Percentiles rank a stretch among this genome's conserved stretches.
phyloP scores from a whole-genome alignment of 1,140 invertebrate genomes.

The Maniola jurtina region DNA sequence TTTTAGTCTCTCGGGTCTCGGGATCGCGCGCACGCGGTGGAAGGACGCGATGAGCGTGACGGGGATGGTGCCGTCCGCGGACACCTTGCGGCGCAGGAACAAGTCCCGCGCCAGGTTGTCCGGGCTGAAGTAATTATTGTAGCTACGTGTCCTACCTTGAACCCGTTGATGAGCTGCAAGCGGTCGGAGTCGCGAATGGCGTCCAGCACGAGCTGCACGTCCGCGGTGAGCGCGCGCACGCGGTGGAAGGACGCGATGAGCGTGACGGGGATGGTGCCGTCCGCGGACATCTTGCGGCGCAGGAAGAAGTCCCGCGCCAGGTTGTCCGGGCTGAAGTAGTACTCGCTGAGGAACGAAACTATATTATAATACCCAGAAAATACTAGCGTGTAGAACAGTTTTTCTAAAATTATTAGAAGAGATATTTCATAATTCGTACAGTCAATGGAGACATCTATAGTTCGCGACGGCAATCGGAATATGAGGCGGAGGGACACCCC shows the following conservation, averaged over 20 bases:
- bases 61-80: conserved; percentile 94
- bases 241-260: conserved; percentile 98
- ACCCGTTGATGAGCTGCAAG: conserved; percentile 88
- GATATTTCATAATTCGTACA: too few species aligned
- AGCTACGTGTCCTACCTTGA: conserved; percentile 85
- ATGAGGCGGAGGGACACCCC: too few species aligned
- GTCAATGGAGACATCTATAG: too few species aligned
- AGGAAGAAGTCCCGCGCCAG: conserved; percentile 97
- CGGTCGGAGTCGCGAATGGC: conserved; percentile 90
- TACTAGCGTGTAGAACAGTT: background rate
- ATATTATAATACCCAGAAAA: background rate
- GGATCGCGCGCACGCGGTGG: conserved; percentile 91
- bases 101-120: conserved; percentile 98
- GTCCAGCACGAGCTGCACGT: conserved; percentile 90
- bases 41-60: conserved; percentile 97
- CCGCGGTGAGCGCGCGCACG: conserved; percentile 91
- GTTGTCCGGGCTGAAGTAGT: conserved; percentile 99
- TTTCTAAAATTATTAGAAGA: background rate
- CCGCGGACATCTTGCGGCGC: conserved; percentile 95
- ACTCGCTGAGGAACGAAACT: conserved; percentile 88
- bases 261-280: conserved; percentile 95
- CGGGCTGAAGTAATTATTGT: conserved; percentile 96
- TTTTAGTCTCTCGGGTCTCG: background rate
- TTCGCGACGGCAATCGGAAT: too few species aligned
- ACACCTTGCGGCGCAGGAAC: conserved; percentile 98